Evolutionary conservation across 1,140 invertebrate genomes (phyloP).

Genomic region (Euwallacea fornicatus): DNA sequence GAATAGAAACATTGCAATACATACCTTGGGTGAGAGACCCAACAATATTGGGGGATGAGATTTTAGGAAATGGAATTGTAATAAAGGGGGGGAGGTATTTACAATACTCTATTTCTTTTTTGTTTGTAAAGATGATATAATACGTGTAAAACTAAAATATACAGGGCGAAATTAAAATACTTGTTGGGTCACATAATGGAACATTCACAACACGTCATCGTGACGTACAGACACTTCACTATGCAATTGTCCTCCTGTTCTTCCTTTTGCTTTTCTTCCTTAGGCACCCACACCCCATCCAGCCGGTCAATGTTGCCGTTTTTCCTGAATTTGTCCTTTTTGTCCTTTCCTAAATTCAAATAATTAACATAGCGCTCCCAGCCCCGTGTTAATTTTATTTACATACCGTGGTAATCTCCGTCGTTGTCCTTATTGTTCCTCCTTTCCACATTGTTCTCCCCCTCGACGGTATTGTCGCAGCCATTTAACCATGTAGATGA

Average conservation of each 20-base stretch:
- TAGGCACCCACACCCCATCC: constrained; percentile 41
- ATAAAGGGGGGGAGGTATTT: too few species aligned
- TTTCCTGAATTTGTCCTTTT: constrained; percentile 32
- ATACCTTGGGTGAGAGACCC: too few species aligned
- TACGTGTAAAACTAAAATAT: constrained; percentile 11
- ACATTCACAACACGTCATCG: constrained; percentile 49
- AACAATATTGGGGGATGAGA: too few species aligned
- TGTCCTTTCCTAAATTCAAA: constrained; percentile 27
- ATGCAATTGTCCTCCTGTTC: constrained; percentile 45
- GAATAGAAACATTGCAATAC: too few species aligned
- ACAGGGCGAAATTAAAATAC: constrained; percentile 7
- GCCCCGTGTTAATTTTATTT: neutral
- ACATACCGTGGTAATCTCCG: constrained; percentile 5
- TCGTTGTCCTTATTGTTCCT: constrained; percentile 7
- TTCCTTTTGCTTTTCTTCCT: constrained; percentile 29
- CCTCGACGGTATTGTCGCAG: constrained; percentile 24
- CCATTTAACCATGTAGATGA: constrained; percentile 33
- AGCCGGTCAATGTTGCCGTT: constrained; percentile 34
- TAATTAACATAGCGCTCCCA: neutral
- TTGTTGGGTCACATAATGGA: constrained; percentile 37
- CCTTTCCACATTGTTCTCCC: constrained; percentile 27
- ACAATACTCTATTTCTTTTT: too few species aligned
- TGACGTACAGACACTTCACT: constrained; percentile 48
- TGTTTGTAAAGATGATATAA: constrained; percentile 1
- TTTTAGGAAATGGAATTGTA: too few species aligned